Base-by-base conservation (phyloP, 2,113 vertebrate species). In the Grallaria varia region DNA sequence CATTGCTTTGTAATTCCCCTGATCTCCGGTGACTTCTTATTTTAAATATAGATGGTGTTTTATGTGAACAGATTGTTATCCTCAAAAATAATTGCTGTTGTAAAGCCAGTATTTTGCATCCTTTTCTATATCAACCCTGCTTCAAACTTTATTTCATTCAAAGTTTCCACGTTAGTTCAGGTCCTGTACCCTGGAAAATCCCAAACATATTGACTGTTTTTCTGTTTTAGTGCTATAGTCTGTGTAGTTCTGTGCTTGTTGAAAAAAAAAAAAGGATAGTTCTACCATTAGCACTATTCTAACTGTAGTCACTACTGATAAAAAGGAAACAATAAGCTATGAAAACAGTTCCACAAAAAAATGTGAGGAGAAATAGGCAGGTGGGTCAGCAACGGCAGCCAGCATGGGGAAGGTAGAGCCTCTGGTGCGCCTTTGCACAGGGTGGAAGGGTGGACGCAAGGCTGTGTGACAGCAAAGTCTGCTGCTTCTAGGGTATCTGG, bases 41-140 rank as follows among this genome's bases (percentile, higher is more conserved):
- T 96, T 96, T 93, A 95, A 95, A 93, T 95, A 93, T 96, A 95
- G 94, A 95, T 90, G 83, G 86, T 87, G 80, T 84, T 95, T 95
- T 89, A 90, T 96, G 76, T 89, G 94, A 96, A 90, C 89, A 96
- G 95, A 96, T 95, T 97, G 96, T 96, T 96, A 93, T 97, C 89
- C 86, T 90, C 94, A 92, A 86, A 96, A 96, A 95, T 96, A 92
- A 96, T 96, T 96, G 91, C 94, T 89, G 90, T 63, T 77, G 73
- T 88, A 95, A 93, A 92, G 55, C 50, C 79, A 63, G 21, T 40
- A 56, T 88, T 96, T 92, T 95, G 42, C 52, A 59, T 95, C 64
- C 33, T 92, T 89, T 60, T 81, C 83, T 92, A 18, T 86, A 75
- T 81, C 83, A 93, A 93, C 80, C 44, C 39, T 63, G 60, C 68